phyloP scores from a whole-genome alignment of 2,113 vertebrate species.

The Psilopogon haemacephalus region DNA sequence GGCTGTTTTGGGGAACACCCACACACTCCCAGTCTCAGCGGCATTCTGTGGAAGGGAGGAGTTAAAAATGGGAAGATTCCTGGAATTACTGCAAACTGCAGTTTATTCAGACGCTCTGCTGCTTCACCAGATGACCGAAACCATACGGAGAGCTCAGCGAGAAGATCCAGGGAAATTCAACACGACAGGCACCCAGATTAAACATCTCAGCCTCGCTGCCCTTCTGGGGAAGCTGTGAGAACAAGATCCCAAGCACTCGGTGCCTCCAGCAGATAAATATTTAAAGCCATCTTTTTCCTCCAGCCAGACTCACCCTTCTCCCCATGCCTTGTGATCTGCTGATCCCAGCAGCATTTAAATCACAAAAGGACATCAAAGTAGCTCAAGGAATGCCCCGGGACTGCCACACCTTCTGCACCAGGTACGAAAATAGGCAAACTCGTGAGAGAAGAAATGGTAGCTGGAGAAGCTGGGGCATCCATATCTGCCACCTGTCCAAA shows the following conservation, averaged over 20 bases:
- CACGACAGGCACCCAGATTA: background rate
- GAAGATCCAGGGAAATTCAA: background rate
- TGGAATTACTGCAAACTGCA: background rate
- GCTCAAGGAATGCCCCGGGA: background rate
- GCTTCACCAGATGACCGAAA: background rate
- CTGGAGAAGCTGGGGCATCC: background rate
- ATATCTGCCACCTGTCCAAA: rapidly evolving
- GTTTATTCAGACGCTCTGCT: background rate
- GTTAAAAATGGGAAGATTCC: background rate
- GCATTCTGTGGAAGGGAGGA: background rate
- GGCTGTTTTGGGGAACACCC: background rate
- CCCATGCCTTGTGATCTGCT: background rate
- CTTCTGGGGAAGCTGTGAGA: background rate
- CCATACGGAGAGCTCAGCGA: background rate
- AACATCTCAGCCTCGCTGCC: background rate
- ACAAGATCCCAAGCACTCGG: background rate
- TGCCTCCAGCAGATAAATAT: background rate
- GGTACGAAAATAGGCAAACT: background rate
- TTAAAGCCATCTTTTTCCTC: background rate
- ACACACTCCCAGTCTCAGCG: background rate
- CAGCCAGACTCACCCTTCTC: background rate
- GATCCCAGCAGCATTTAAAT: background rate
- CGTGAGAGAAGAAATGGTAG: background rate
- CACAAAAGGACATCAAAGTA: background rate
- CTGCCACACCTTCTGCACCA: background rate